These are phyloP conservation scores for Oreohelix idahoensis DNA, from an alignment of 1,140 invertebrate genomes.

Conservation along the genomic window DNA sequence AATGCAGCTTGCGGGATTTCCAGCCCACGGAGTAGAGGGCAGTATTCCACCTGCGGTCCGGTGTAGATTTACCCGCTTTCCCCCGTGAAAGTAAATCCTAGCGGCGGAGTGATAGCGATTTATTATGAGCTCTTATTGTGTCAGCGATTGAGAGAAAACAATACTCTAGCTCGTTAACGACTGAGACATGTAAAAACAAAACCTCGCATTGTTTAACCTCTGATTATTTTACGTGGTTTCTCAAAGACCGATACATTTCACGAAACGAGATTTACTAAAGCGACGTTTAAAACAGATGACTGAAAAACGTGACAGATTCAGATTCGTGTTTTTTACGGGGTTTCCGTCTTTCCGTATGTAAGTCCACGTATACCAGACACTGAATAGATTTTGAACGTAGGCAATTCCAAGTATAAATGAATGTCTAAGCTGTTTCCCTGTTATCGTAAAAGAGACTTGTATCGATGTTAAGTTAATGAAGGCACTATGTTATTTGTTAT, in stretches of 20 bases:
- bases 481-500: no score
- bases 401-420: no score
- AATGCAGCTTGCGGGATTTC: conserved; percentile 1
- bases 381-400: no score
- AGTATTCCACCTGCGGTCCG: conserved; percentile 6
- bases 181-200: neutral
- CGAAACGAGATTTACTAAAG: neutral
- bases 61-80: neutral
- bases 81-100: neutral
- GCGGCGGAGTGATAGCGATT: neutral
- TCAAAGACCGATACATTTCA: conserved; percentile 1
- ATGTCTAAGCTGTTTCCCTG: no score
- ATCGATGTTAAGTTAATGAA: no score
- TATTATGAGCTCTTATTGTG: neutral
- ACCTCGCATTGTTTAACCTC: neutral
- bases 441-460: no score
- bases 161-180: neutral
- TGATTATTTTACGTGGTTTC: neutral
- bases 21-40: neutral
- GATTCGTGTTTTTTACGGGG: no score
- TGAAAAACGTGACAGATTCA: neutral
- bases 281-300: neutral
- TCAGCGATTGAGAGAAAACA: conserved; percentile 6
- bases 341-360: no score
- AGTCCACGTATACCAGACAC: no score